Base-by-base conservation (phyloP, 2,797 vertebrate genomes). In the Oreochromis grahami region DNA sequence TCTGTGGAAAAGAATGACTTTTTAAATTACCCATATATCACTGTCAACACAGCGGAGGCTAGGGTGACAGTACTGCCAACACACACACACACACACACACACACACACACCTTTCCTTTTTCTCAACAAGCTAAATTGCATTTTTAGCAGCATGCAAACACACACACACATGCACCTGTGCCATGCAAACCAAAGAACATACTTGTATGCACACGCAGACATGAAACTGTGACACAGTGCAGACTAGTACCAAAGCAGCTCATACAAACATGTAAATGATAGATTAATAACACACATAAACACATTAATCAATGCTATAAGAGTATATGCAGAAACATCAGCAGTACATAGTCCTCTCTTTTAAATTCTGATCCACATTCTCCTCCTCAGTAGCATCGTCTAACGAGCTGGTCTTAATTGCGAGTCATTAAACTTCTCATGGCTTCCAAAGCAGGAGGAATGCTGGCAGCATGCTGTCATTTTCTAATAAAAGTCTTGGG, bases 361-460 rank as follows among this genome's bases (percentile, higher is more conserved):
- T 85, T 56, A 19, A 9, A 80, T 12, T 82, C 41, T 84, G 52
- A 51, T 78, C 45, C 3, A 36, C 32, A 80, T 76, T 60, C 53
- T 77, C 43, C 70, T 65, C 77, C 50, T 76, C 24, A 32, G 81
- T 81, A 50, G 83, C 78, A 82, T 84, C 79, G 5, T 85, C 78
- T 83, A 90, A 84, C 24, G 29, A 88, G 83, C 72, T 84, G 32
- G 60, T 84, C 76, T 84, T 90, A 90, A 92, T 90, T 91, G 86
- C 89, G 90, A 88, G 77, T 94, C 93, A 93, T 94, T 92, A 92
- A 93, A 89, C 58, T 86, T 84, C 89, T 88, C 36, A 34, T 81
- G 80, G 78, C 82, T 84, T 86, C 80, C 77, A 80, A 80, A 92
- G 86, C 80, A 82, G 88, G 78, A 91, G 84, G 93, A 88, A 83